Base-by-base conservation (phyloP, 2,113 vertebrate genomes). In the Glaucomys volans region DNA sequence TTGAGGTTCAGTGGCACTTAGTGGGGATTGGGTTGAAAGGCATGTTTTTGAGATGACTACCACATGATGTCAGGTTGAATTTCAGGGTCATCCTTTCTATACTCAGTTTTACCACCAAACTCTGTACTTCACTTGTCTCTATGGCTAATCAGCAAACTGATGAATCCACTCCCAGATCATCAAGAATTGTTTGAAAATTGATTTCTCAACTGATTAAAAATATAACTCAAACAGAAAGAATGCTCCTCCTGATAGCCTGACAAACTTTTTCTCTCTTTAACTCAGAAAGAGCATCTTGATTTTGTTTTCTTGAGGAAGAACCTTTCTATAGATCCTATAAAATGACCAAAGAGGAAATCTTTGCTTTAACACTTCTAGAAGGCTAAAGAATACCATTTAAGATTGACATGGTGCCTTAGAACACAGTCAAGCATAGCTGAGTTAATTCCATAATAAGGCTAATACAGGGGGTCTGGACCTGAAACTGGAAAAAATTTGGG, bases 101-200 rank as follows among this genome's bases (percentile, higher is more conserved):
- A 42, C 37, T 54, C 42, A 86, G n/a, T 30, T 85, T 77, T 44
- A 16, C 59, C 16, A 52, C 67, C 24, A 72, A 12, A 80, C 32
- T 35, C 50, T 17, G 40, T 13, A 62, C 35, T 72, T 87, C 32
- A 66, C 37, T 11, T n/a, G 42, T 57, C 79, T 82, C 17, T 11
- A 1, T 77, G 62, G 47, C n/a, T 79, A 44, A 47, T 79, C 22
- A 69, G 22, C 40, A 80, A 59, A 30, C 37, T 83, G 47, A 66
- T 37, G 67, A 67, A 42, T 44, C 57, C 32, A 57, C 32, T 75
- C 44, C 28, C 32, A 84, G 42, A 40, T 62, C 71, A 76, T 44
- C 6, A 76, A 89, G 24, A 94, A 57, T 75, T 67, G 71, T 59
- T 94, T 76, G 47, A 83, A 84, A 76, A 47, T 59, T 67, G 69